These are phyloP conservation scores for Andricus grossulariae DNA, from an alignment of 1,140 invertebrate species.

Conservation along the genomic window DNA sequence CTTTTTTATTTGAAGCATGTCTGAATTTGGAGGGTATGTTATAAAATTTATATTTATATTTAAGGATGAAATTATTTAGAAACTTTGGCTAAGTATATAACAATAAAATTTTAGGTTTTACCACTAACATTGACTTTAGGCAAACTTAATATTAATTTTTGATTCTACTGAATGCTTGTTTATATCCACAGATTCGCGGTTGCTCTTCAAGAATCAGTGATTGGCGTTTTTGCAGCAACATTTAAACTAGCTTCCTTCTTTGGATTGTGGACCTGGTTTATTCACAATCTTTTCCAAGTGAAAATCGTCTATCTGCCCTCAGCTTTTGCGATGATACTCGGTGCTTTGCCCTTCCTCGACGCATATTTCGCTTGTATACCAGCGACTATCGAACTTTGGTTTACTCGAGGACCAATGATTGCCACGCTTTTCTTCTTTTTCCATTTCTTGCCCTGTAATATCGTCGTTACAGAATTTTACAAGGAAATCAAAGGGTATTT, in stretches of 20 bases:
- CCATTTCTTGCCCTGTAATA: constrained; percentile 92
- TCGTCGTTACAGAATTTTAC: constrained; percentile 96
- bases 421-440: constrained; percentile 87
- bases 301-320: constrained; percentile 97
- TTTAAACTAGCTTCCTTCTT: constrained; percentile 98
- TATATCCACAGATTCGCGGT: constrained; percentile 80
- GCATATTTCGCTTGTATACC: constrained; percentile 96
- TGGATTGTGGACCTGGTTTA: constrained; percentile 98
- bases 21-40: constrained; percentile 56
- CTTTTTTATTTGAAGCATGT: constrained; percentile 21
- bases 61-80: constrained; percentile 26
- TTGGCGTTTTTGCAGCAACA: constrained; percentile 93
- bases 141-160: too few relatives aligned
- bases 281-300: constrained; percentile 95
- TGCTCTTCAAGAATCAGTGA: constrained; percentile 84
- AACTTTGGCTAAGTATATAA: background rate
- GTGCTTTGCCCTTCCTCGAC: constrained; percentile 95
- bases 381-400: constrained; percentile 94
- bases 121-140: background rate
- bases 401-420: constrained; percentile 85
- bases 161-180: too few relatives aligned
- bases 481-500: constrained; percentile 96
- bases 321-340: constrained; percentile 93
- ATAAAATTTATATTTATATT: background rate
- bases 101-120: constrained; percentile 26